Conservation (phyloP, 2,113 vertebrate species). For the Copsychus sechellarum region DNA sequence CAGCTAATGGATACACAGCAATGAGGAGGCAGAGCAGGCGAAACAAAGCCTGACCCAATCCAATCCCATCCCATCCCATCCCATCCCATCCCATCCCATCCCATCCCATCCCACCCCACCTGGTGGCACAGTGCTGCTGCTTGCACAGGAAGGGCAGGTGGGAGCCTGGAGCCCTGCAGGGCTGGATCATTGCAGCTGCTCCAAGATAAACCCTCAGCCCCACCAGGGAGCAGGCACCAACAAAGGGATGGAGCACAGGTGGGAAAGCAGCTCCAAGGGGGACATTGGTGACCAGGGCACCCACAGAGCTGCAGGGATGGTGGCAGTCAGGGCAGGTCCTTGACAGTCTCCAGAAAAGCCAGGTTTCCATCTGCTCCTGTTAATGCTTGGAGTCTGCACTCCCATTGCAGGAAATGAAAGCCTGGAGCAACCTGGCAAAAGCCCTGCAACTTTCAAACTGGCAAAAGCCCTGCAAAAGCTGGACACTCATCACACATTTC, state of each 20-base stretch:
- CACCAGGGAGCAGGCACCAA: fast-evolving
- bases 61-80: not conserved
- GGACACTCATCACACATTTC: not conserved
- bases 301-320: not conserved
- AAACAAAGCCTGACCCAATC: not conserved
- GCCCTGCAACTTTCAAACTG: not conserved
- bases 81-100: no score
- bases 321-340: not conserved
- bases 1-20: not conserved
- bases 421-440: not conserved
- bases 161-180: not conserved
- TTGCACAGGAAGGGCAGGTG: not conserved
- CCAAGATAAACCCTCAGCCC: not conserved
- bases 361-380: not conserved
- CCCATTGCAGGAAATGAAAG: not conserved
- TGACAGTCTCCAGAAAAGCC: not conserved
- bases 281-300: not conserved
- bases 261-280: fast-evolving
- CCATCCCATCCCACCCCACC: not conserved
- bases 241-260: fast-evolving
- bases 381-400: not conserved
- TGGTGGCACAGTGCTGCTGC: fast-evolving
- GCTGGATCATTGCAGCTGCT: not conserved
- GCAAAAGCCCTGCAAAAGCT: not conserved
- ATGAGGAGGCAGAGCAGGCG: not conserved